Percentiles rank a stretch among this genome's conserved stretches.
Evolutionary conservation across 1,140 invertebrate species (phyloP).

Genomic region (Zaprionus kolodkinae): DNA sequence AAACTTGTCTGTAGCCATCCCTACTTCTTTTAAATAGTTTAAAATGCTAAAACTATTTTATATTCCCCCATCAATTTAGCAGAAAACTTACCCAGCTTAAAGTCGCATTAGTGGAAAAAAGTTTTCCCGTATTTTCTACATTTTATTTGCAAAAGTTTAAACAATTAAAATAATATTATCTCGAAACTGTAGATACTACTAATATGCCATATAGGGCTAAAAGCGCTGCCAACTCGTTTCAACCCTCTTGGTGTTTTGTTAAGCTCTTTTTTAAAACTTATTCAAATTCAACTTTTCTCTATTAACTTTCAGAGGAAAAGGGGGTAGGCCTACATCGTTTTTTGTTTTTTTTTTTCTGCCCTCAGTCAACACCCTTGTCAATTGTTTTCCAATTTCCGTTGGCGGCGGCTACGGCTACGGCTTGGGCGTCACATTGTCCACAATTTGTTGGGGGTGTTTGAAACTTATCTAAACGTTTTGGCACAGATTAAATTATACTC

Average conservation of each 20-base stretch:
- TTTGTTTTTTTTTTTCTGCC: slow-evolving; percentile 1
- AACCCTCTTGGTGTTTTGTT: not conserved
- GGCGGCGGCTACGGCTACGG: not conserved
- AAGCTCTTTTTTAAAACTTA: slow-evolving; percentile 6
- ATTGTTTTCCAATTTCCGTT: slow-evolving; percentile 26
- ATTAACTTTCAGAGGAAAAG: not conserved
- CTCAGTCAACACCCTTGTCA: slow-evolving; percentile 12
- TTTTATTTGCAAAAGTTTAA: not conserved
- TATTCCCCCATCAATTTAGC: no score
- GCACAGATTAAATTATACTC: slow-evolving; percentile 10
- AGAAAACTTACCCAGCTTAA: no score
- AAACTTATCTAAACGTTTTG: slow-evolving; percentile 15
- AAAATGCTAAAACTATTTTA: no score
- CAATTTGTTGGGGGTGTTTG: not conserved
- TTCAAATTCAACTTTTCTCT: slow-evolving; percentile 10
- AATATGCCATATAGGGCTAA: no score
- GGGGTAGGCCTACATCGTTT: not conserved
- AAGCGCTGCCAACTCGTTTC: not conserved
- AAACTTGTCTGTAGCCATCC: no score
- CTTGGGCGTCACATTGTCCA: slow-evolving; percentile 7
- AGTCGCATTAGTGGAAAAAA: no score
- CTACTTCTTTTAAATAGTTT: no score
- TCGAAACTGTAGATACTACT: no score
- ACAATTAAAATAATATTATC: not conserved
- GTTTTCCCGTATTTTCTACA: no score